Evolutionary conservation across 2,888 invertebrate genomes (phyloP).

Genomic region (Melipona bicolor): DNA sequence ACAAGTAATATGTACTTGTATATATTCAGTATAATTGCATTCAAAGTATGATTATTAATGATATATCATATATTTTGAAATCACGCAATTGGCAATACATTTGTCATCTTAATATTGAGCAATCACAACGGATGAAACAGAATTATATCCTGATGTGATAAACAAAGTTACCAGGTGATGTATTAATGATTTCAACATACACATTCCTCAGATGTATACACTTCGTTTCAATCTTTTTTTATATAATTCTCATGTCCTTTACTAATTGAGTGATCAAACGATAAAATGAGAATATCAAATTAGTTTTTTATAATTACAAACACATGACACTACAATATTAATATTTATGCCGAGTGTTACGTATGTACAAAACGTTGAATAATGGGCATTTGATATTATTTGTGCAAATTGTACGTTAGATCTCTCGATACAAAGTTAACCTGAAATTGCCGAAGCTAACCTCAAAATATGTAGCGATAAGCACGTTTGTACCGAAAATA

Average conservation of each 20-base stretch:
- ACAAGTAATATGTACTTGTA: too few species aligned
- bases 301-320: not conserved
- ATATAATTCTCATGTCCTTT: not conserved
- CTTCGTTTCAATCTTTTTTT: not conserved
- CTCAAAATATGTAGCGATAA: conserved; percentile 47
- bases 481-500: conserved; percentile 8
- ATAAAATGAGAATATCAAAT: not conserved
- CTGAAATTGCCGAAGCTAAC: conserved; percentile 44
- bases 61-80: conserved; percentile 31
- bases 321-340: not conserved
- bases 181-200: conserved; percentile 22
- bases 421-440: conserved; percentile 21
- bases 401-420: conserved; percentile 9
- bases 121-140: conserved; percentile 28
- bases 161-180: conserved; percentile 37
- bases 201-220: not conserved
- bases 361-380: not conserved
- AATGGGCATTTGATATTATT: not conserved
- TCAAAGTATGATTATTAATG: not conserved
- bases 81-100: conserved; percentile 44
- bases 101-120: conserved; percentile 44
- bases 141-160: conserved; percentile 22
- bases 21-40: not conserved
- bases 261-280: not conserved
- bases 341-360: not conserved